These are phyloP conservation scores for Sphecodes monilicornis DNA, from an alignment of 2,888 invertebrate genomes.

Conservation along the genomic window DNA sequence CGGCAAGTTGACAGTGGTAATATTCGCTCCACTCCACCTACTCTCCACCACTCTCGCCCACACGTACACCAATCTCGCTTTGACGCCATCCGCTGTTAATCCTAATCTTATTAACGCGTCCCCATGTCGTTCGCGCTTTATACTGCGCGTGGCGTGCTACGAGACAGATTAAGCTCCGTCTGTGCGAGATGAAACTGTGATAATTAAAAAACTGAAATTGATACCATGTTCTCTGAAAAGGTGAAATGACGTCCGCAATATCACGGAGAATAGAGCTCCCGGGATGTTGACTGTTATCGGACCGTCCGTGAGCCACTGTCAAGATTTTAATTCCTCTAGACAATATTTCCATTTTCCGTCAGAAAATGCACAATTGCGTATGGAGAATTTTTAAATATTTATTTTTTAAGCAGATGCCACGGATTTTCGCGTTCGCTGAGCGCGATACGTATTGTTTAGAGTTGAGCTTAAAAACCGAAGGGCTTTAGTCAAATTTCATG, in stretches of 20 bases:
- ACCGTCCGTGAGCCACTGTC: not conserved
- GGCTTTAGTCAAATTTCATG: not conserved
- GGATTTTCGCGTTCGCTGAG: not conserved
- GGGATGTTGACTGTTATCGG: not conserved
- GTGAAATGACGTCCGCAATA: not conserved
- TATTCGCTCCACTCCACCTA: too few relatives aligned
- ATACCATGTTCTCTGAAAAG: not conserved
- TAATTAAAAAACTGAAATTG: slow-evolving; percentile 9
- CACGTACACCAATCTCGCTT: not conserved
- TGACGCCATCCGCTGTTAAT: not conserved
- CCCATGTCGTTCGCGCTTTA: not conserved
- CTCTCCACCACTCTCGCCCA: not conserved
- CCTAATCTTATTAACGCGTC: not conserved
- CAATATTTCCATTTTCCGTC: not conserved
- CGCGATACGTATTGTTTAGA: not conserved
- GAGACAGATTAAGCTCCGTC: not conserved
- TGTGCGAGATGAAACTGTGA: not conserved
- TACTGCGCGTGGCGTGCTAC: too few relatives aligned
- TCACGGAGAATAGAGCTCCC: not conserved
- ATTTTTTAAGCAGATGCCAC: not conserved
- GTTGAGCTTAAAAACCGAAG: not conserved
- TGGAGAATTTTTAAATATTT: not conserved
- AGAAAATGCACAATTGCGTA: not conserved
- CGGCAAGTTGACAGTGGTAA: not conserved
- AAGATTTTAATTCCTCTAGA: slow-evolving; percentile 1